Conservation (phyloP, 2,888 invertebrate genomes). For the Leucoma salicis region DNA sequence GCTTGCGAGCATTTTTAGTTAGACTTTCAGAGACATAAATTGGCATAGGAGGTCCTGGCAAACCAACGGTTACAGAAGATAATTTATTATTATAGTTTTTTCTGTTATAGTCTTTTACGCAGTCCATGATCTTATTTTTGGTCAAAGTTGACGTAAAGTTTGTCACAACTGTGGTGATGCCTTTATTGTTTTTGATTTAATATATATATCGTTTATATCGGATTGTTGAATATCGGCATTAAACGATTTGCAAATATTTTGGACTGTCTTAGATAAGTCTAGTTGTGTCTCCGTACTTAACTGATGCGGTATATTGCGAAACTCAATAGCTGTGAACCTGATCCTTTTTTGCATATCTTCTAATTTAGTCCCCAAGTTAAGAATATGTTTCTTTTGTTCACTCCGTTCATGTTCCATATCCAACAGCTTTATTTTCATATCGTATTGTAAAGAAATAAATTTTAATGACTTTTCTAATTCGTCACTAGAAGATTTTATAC, state of each 20-base stretch:
- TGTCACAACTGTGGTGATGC: no score
- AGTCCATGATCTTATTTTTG: no score
- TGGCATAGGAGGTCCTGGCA: not conserved
- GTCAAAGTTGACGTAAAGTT: no score
- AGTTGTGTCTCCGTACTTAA: conserved; percentile 1
- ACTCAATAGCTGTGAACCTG: no score
- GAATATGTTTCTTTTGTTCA: not conserved
- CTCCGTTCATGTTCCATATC: conserved; percentile 2
- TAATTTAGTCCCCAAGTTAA: not conserved
- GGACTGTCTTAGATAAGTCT: not conserved
- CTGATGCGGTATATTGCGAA: not conserved
- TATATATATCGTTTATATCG: no score
- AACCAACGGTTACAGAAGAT: not conserved
- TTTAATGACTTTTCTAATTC: no score
- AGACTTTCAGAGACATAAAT: not conserved
- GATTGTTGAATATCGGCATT: no score
- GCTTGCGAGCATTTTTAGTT: not conserved
- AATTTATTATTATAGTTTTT: not conserved
- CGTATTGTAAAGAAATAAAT: conserved; percentile 4
- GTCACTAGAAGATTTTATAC: no score
- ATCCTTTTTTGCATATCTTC: conserved; percentile 5
- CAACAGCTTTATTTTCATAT: not conserved
- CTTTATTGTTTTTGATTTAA: no score
- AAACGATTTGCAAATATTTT: no score
- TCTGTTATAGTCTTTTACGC: no score